Evolutionary conservation across 2,113 vertebrate species (phyloP).

Genomic region (Orientallactaga bullata): DNA sequence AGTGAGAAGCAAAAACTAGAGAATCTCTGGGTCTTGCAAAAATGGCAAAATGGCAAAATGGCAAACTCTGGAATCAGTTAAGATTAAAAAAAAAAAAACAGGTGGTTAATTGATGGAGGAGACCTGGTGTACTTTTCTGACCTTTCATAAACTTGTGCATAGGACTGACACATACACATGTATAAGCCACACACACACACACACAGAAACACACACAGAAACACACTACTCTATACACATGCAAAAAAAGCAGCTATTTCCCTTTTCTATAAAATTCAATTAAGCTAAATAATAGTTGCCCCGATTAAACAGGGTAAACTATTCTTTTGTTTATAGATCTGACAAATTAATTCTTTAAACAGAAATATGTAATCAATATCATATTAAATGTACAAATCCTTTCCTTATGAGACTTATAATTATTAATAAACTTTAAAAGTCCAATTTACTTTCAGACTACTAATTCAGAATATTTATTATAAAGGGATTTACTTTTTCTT

Average conservation of each 20-base stretch:
- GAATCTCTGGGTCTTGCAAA: no score
- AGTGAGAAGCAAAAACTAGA: no score
- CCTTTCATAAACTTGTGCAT: no score
- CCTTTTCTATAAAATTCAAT: constrained; percentile 20
- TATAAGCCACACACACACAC: no score
- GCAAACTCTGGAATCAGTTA: no score
- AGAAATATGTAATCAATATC: background rate
- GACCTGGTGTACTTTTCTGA: no score
- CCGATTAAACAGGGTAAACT: constrained; percentile 19
- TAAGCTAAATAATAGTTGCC: background rate
- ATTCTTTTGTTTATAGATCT: constrained; percentile 45
- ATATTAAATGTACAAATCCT: background rate
- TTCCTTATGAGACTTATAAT: background rate
- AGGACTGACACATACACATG: no score
- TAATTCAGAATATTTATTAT: constrained; percentile 35
- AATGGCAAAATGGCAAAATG: no score
- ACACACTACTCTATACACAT: no score
- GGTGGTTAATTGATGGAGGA: no score
- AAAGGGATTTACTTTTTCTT: constrained; percentile 38
- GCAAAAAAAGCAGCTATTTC: background rate
- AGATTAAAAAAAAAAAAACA: no score
- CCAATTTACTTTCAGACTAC: background rate
- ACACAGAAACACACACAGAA: no score
- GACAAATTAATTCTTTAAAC: constrained; percentile 38
- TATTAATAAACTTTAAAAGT: constrained; percentile 1